A percentile compares a stretch with the other conserved stretches of the same genome.
Evolutionary conservation across 2,797 vertebrate species (phyloP).

Genomic region (Chiloscyllium punctatum): DNA sequence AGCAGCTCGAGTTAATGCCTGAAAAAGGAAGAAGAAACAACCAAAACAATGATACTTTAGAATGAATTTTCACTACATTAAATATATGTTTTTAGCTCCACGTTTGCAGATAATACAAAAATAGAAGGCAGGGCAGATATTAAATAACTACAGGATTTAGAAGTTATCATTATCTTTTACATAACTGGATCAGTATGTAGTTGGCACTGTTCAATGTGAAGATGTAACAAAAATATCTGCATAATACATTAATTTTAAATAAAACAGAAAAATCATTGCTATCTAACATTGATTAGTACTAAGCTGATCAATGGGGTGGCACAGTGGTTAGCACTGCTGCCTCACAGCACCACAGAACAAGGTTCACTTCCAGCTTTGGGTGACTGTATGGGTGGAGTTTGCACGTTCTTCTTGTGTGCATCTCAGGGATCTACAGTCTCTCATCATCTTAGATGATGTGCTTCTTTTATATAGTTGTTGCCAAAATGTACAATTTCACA

Average conservation of each 20-base stretch:
- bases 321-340: too few relatives aligned
- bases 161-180: neutral
- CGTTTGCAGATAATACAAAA: neutral
- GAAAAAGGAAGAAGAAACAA: neutral
- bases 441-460: too few relatives aligned
- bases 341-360: too few relatives aligned
- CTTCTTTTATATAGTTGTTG: too few relatives aligned
- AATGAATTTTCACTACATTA: neutral
- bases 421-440: too few relatives aligned
- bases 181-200: neutral
- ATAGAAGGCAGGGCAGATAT: neutral
- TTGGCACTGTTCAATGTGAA: neutral
- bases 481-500: too few relatives aligned
- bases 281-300: too few relatives aligned
- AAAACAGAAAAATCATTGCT: neutral
- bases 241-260: neutral
- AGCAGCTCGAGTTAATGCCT: neutral
- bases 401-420: too few relatives aligned
- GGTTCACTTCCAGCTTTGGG: too few relatives aligned
- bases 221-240: neutral
- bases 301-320: too few relatives aligned
- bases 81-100: neutral
- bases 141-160: neutral
- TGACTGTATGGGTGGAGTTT: too few relatives aligned
- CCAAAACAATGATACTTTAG: neutral